These are phyloP conservation scores for Diprion similis DNA, from an alignment of 1,140 invertebrate genomes.

Conservation along the genomic window DNA sequence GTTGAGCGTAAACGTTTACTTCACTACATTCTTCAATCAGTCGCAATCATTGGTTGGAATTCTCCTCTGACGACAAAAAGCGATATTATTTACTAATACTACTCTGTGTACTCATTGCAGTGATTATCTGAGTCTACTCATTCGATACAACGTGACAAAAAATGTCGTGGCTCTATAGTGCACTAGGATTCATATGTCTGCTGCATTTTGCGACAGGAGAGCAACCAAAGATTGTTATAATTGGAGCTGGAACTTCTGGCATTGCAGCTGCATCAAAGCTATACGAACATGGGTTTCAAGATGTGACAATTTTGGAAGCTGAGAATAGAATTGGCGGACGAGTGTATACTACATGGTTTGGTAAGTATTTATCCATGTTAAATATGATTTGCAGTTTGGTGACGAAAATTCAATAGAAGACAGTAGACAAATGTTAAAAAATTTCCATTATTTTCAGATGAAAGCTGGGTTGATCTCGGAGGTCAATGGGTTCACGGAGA, in stretches of 20 bases:
- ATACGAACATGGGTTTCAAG: slow-evolving; percentile 57
- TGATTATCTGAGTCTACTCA: too few species aligned
- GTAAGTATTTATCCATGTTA: slow-evolving; percentile 35
- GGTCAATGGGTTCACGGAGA: slow-evolving; percentile 64
- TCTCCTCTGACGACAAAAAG: too few species aligned
- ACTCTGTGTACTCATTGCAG: too few species aligned
- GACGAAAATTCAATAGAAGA: too few species aligned
- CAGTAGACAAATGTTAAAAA: not conserved
- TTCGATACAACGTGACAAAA: too few species aligned
- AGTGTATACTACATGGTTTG: slow-evolving; percentile 48
- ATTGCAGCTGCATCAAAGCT: slow-evolving; percentile 64
- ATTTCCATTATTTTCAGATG: slow-evolving; percentile 30
- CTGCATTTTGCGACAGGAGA: not conserved
- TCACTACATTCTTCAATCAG: too few species aligned
- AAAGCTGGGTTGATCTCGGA: slow-evolving; percentile 54
- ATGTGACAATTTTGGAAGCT: slow-evolving; percentile 63
- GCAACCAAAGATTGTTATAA: slow-evolving; percentile 52
- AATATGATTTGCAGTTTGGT: too few species aligned
- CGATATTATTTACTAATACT: too few species aligned
- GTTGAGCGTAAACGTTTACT: too few species aligned
- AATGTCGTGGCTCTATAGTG: too few species aligned
- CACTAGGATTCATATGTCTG: too few species aligned
- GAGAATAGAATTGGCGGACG: slow-evolving; percentile 32
- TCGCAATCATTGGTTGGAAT: too few species aligned
- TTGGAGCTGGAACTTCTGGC: slow-evolving; percentile 67